phyloP scores from a whole-genome alignment of 2,113 vertebrate genomes.

The Otus sunia region DNA sequence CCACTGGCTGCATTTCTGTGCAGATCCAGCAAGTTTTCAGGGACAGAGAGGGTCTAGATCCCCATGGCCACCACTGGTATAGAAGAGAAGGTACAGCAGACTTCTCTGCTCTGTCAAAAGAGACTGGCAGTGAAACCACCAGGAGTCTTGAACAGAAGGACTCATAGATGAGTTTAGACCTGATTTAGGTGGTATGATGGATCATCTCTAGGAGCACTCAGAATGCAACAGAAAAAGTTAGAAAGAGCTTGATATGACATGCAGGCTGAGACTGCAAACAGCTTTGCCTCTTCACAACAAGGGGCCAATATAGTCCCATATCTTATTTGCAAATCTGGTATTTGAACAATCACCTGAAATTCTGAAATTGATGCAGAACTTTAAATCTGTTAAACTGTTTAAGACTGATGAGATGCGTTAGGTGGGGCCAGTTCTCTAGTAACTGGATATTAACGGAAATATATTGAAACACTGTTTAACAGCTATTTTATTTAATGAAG shows the following conservation, averaged over 20 bases:
- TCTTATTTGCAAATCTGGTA: neutral
- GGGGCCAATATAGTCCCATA: neutral
- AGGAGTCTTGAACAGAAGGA: neutral
- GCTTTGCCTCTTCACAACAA: neutral
- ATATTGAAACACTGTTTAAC: conserved; percentile 32
- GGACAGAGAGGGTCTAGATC: neutral
- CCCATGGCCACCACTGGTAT: neutral
- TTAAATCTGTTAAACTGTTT: neutral
- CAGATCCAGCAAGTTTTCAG: neutral
- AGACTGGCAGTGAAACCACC: neutral
- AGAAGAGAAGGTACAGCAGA: neutral
- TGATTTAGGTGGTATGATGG: neutral
- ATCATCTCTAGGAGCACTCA: neutral
- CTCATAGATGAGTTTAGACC: neutral
- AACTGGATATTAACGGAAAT: conserved; percentile 41
- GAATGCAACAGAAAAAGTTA: neutral
- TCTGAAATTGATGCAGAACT: neutral
- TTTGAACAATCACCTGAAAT: neutral
- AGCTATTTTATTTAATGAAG: conserved; percentile 52
- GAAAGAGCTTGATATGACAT: neutral
- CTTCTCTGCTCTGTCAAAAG: neutral
- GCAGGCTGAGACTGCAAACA: neutral
- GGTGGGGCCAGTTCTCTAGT: neutral
- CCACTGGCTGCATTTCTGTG: neutral
- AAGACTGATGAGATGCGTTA: conserved; percentile 1